Evolutionary conservation across 2,888 invertebrate species (phyloP), one percentile per base, ranked within the genome.

Genomic region (Orthosia gracilis): DNA sequence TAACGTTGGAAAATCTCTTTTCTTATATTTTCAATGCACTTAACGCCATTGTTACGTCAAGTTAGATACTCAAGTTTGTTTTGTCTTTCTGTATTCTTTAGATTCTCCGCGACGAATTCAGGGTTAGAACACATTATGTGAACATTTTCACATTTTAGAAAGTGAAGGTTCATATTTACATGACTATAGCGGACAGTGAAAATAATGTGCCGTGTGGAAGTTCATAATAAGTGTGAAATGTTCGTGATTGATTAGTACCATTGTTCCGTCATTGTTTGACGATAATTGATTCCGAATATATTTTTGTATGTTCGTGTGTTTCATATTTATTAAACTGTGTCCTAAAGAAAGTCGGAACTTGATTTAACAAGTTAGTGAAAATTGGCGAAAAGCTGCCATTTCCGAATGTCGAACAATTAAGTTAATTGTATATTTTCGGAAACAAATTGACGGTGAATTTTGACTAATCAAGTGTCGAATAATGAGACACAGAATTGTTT

Each of bases 101-200:
- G 72, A 76, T 75, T 84, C 76, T 84, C 88, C 90, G 82, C 84
- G 83, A 86, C 91, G 82, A 91, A 93, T 94, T 88, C 92, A 91
- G 89, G 91, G 93, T 88, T 91, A 87, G 75, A 69, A 69, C 83
- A 85, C 86, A 85, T 85, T 85, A 88, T 87, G 87, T 90, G 88
- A 84, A 88, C 89, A 91, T 92, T 95, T 94, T 94, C 93, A 94
- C 92, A 93, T 94, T 95, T 96, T 95, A 95, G 96, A 96, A 96
- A 96, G 95, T 93, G 95, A 95, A 94, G 93, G 94, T 93, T 91
- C 89, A 87, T 92, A 94, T 95, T 94, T 92, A 94, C 94, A 94
- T 94, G 88, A 91, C 89, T 87, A 91, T 92, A 91, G 91, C 88
- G 85, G 76, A 78, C 87, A 87, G 90, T 85, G 89, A 89, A 90